Evolutionary conservation across 1,140 invertebrate genomes (phyloP).

Genomic region (Achroia grisella): DNA sequence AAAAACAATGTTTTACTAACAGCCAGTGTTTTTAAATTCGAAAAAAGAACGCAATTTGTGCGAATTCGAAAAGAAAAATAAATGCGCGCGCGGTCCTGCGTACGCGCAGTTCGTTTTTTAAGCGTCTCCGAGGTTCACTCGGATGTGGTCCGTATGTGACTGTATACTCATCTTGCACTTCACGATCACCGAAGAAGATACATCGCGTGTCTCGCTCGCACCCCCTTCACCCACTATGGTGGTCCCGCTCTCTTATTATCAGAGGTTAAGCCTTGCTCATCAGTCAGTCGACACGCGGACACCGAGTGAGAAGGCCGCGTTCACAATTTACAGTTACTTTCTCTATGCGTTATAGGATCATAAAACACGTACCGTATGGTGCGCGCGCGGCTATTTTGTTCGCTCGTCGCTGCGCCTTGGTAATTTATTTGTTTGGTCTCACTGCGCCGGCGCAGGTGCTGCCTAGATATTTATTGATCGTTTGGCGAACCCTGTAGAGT

Average conservation of each 20-base stretch:
- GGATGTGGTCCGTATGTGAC: conserved; percentile 67
- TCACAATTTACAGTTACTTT: conserved; percentile 54
- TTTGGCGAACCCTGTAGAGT: conserved; percentile 14
- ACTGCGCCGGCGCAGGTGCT: conserved; percentile 27
- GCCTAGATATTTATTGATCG: conserved; percentile 24
- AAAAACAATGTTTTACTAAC: conserved; percentile 1
- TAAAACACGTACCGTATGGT: conserved; percentile 56
- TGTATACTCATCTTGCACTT: conserved; percentile 69
- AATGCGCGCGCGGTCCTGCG: conserved; percentile 40
- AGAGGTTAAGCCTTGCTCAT: conserved; percentile 65
- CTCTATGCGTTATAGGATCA: conserved; percentile 43
- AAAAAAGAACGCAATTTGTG: conserved; percentile 3
- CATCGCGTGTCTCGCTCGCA: conserved; percentile 39
- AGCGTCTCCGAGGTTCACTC: conserved; percentile 57
- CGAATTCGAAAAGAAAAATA: conserved; percentile 41
- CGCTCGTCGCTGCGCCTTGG: conserved; percentile 25
- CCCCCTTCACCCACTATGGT: conserved; percentile 20
- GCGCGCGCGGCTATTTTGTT: conserved; percentile 38
- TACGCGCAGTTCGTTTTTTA: conserved; percentile 58
- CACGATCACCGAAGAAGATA: conserved; percentile 70
- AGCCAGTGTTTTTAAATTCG: too few species aligned
- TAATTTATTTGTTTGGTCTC: conserved; percentile 42
- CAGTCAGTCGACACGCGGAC: conserved; percentile 65
- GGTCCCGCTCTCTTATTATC: conserved; percentile 63
- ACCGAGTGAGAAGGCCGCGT: conserved; percentile 58